phyloP scores from a whole-genome alignment of 2,888 invertebrate species.

The Apocheima hispidaria region DNA sequence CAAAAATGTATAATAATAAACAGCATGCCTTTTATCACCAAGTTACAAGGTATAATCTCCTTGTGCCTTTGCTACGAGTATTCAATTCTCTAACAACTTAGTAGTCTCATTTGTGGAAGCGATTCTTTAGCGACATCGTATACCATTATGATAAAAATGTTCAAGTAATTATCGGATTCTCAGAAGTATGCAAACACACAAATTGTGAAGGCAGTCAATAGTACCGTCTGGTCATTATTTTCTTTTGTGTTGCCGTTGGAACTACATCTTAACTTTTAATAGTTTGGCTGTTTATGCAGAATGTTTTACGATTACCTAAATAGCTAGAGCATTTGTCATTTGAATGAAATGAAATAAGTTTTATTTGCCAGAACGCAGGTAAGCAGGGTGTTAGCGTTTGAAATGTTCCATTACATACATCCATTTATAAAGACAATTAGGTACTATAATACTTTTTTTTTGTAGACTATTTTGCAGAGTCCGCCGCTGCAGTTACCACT shows the following conservation, averaged over 20 bases:
- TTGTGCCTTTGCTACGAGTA: background rate
- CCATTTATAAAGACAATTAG: too few relatives aligned
- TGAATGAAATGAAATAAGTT: too few relatives aligned
- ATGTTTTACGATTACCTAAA: background rate
- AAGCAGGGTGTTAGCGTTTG: too few relatives aligned
- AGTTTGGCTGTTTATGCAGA: slow-evolving; percentile 3
- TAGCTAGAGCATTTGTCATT: background rate
- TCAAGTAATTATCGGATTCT: slow-evolving; percentile 18
- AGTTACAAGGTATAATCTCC: background rate
- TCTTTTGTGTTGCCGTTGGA: slow-evolving; percentile 4
- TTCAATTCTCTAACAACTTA: background rate
- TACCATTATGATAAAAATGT: slow-evolving; percentile 26
- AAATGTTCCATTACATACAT: too few relatives aligned
- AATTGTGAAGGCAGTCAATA: background rate
- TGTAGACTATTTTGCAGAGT: too few relatives aligned
- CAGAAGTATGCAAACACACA: slow-evolving; percentile 21
- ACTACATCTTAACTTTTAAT: slow-evolving; percentile 2
- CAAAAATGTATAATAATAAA: too few relatives aligned
- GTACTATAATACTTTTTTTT: too few relatives aligned
- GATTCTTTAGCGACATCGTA: slow-evolving; percentile 2
- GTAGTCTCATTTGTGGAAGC: slow-evolving; percentile 5
- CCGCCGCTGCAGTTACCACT: too few relatives aligned
- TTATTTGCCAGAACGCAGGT: too few relatives aligned
- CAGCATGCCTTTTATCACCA: background rate
- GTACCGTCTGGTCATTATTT: background rate